These are phyloP conservation scores for Cirrhinus mrigala DNA, from an alignment of 2,797 vertebrate species.

Conservation along the genomic window DNA sequence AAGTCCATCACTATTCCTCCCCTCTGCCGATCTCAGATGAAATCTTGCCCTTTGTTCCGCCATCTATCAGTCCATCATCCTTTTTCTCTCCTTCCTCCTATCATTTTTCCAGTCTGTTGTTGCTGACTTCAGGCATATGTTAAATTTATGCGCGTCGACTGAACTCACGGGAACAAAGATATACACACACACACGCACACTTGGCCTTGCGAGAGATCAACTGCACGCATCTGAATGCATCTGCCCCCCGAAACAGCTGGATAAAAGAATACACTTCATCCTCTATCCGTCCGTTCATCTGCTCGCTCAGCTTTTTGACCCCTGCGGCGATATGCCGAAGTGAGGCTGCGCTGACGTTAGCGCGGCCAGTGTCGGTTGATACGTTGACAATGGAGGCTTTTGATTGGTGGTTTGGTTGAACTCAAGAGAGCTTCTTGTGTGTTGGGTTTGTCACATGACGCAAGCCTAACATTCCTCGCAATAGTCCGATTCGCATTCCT, in stretches of 20 bases:
- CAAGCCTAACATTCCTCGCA: slow-evolving; percentile 34
- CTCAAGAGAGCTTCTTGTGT: slow-evolving; percentile 55
- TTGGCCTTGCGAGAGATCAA: slow-evolving; percentile 33
- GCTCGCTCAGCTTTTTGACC: slow-evolving; percentile 15
- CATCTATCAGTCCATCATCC: slow-evolving; percentile 29
- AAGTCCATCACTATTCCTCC: slow-evolving; percentile 46
- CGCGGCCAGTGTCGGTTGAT: slow-evolving; percentile 22
- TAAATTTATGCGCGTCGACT: slow-evolving; percentile 73
- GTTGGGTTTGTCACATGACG: slow-evolving; percentile 42
- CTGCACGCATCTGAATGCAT: slow-evolving; percentile 42
- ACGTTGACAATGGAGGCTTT: slow-evolving; percentile 58
- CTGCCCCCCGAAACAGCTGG: slow-evolving; percentile 29
- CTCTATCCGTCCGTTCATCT: slow-evolving; percentile 19
- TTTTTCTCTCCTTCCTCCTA: slow-evolving; percentile 64
- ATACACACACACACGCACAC: slow-evolving; percentile 50
- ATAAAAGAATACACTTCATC: slow-evolving; percentile 55
- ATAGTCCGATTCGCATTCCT: slow-evolving; percentile 39
- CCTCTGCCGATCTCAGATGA: slow-evolving; percentile 25
- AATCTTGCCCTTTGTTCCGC: slow-evolving; percentile 49
- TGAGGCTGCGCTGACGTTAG: slow-evolving; percentile 30
- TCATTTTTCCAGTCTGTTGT: slow-evolving; percentile 67
- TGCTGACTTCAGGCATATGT: slow-evolving; percentile 70
- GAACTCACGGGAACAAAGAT: slow-evolving; percentile 72
- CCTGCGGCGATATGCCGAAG: neutral
- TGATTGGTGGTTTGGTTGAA: slow-evolving; percentile 43